Evolutionary conservation across 2,888 invertebrate genomes (phyloP).

Genomic region (Tetragnatha montana): DNA sequence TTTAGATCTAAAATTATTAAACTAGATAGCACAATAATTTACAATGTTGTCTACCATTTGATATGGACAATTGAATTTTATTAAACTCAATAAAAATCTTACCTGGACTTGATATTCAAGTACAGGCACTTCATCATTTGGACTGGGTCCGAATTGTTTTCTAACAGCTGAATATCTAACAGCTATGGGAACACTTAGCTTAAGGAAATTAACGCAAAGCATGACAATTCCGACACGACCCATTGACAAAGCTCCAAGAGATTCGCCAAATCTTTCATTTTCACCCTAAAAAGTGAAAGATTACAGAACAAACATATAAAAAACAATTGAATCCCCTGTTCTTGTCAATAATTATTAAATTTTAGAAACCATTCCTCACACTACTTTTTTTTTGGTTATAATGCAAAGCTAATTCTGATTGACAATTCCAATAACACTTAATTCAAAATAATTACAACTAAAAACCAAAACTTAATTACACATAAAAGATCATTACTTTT

Average conservation of each 20-base stretch:
- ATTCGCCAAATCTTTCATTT: constrained; percentile 86
- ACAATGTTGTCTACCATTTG: background rate
- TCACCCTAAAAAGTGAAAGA: constrained; percentile 80
- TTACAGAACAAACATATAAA: too few relatives aligned
- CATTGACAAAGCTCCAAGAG: constrained; percentile 89
- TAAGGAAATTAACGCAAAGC: constrained; percentile 80
- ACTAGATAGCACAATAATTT: background rate
- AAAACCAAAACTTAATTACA: too few relatives aligned
- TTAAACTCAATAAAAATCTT: constrained; percentile 71
- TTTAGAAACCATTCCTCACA: too few relatives aligned
- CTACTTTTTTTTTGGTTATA: too few relatives aligned
- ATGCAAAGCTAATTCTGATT: too few relatives aligned
- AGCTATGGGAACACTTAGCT: constrained; percentile 89
- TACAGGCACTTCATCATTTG: constrained; percentile 81
- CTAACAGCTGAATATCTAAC: constrained; percentile 90
- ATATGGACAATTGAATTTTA: too few relatives aligned
- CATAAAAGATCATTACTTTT: too few relatives aligned
- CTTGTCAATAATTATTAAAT: too few relatives aligned
- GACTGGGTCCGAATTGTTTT: constrained; percentile 89
- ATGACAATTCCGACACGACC: constrained; percentile 85
- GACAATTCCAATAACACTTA: too few relatives aligned
- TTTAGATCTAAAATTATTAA: background rate
- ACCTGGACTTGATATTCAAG: constrained; percentile 94
- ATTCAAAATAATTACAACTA: too few relatives aligned
- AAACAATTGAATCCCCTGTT: too few relatives aligned